These are phyloP conservation scores for Chymomyza costata DNA, from an alignment of 1,140 invertebrate species.

Conservation along the genomic window DNA sequence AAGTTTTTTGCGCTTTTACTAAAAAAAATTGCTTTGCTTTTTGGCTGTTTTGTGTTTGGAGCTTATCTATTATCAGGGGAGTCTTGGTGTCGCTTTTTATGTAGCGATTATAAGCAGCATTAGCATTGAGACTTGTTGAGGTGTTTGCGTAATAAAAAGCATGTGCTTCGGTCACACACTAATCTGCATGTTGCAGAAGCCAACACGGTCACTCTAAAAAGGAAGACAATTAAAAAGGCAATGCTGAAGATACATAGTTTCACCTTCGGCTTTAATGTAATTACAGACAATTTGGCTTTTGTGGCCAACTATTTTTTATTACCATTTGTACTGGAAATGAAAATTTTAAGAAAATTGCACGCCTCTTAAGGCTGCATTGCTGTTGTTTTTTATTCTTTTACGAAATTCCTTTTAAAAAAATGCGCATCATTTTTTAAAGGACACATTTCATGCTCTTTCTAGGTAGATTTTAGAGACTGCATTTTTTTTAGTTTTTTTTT, in stretches of 20 bases:
- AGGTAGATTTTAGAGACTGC: not conserved
- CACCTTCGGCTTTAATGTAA: constrained; percentile 53
- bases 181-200: constrained; percentile 40
- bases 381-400: constrained; percentile 24
- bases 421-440: constrained; percentile 28
- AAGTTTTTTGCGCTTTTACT: not conserved
- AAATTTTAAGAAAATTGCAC: constrained; percentile 31
- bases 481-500: constrained; percentile 1
- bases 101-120: constrained; percentile 44
- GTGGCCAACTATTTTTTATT: constrained; percentile 47
- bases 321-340: constrained; percentile 2
- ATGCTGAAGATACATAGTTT: constrained; percentile 9
- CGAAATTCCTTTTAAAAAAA: too few species aligned
- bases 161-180: constrained; percentile 19
- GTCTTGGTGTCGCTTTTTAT: constrained; percentile 5
- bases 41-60: not conserved
- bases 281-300: constrained; percentile 64
- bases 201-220: not conserved
- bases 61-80: not conserved
- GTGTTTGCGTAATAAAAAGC: too few species aligned
- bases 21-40: constrained; percentile 2
- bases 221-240: constrained; percentile 48
- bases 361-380: constrained; percentile 13
- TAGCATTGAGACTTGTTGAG: too few species aligned
- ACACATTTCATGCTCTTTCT: constrained; percentile 8